Evolutionary conservation across 2,888 invertebrate genomes (phyloP).

Genomic region (Brachynemurus nebulosus): DNA sequence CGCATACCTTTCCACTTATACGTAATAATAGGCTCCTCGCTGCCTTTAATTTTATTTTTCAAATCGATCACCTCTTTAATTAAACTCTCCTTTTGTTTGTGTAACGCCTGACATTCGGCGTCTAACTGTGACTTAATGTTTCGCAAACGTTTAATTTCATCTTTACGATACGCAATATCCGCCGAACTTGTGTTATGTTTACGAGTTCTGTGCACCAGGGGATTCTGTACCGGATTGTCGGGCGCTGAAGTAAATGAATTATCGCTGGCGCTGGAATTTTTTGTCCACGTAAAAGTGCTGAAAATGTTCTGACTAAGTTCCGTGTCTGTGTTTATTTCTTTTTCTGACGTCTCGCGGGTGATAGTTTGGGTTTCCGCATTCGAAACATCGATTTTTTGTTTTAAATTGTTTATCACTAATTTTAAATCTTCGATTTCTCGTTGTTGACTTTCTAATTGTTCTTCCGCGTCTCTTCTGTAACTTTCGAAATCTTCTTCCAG

Average conservation of each 20-base stretch:
- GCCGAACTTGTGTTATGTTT: constrained; percentile 3
- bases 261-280: not conserved
- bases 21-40: constrained; percentile 6
- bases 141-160: constrained; percentile 11
- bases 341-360: not conserved
- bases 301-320: not conserved
- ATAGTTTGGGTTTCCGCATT: constrained; percentile 15
- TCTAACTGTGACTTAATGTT: constrained; percentile 23
- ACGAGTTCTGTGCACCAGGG: constrained; percentile 6
- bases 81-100: constrained; percentile 29
- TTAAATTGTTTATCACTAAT: constrained; percentile 33
- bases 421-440: constrained; percentile 40
- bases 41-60: constrained; percentile 25
- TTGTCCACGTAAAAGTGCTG: not conserved
- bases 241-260: not conserved
- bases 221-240: not conserved
- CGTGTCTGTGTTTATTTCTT: not conserved
- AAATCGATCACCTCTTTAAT: constrained; percentile 34
- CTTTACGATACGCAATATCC: constrained; percentile 8
- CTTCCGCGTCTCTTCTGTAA: constrained; percentile 36
- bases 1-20: constrained; percentile 10
- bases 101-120: constrained; percentile 30
- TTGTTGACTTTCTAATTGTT: constrained; percentile 39
- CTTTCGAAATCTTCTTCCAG: constrained; percentile 55
- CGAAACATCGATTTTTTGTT: constrained; percentile 18